These are phyloP conservation scores for Canis aureus DNA, from an alignment of 2,113 vertebrate species.

Conservation along the genomic window DNA sequence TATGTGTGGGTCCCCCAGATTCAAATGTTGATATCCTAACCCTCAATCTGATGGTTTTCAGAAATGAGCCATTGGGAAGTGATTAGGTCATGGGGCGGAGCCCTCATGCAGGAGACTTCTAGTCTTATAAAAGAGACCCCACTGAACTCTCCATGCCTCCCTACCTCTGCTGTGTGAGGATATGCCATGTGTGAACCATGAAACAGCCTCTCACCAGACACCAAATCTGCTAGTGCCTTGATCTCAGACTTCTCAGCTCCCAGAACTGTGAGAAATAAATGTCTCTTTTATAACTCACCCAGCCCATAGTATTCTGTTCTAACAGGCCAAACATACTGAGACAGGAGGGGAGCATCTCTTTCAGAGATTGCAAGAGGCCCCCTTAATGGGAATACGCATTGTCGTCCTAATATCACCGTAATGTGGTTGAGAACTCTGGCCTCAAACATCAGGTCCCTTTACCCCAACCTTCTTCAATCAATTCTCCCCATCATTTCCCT, in stretches of 20 bases:
- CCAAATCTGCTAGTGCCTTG: background rate
- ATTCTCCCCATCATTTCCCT: background rate
- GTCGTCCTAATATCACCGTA: background rate
- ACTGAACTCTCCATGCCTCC: background rate
- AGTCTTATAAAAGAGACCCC: background rate
- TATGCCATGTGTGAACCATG: background rate
- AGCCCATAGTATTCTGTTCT: background rate
- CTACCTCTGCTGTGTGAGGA: background rate
- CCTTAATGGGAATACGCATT: background rate
- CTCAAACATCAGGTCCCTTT: background rate
- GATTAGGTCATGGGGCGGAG: background rate
- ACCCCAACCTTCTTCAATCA: background rate
- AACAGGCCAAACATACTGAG: background rate
- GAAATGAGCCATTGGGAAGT: background rate
- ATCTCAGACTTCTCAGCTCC: slow-evolving; percentile 8
- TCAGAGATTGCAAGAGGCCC: background rate
- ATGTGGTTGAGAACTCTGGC: background rate
- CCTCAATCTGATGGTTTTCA: background rate
- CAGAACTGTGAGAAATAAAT: slow-evolving; percentile 13
- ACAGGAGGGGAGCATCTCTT: background rate
- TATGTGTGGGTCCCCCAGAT: background rate
- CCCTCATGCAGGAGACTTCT: background rate
- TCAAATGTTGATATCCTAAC: background rate
- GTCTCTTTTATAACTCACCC: background rate
- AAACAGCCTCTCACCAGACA: background rate